Conservation (phyloP, 2,888 invertebrate genomes). For the Pammene aurita region DNA sequence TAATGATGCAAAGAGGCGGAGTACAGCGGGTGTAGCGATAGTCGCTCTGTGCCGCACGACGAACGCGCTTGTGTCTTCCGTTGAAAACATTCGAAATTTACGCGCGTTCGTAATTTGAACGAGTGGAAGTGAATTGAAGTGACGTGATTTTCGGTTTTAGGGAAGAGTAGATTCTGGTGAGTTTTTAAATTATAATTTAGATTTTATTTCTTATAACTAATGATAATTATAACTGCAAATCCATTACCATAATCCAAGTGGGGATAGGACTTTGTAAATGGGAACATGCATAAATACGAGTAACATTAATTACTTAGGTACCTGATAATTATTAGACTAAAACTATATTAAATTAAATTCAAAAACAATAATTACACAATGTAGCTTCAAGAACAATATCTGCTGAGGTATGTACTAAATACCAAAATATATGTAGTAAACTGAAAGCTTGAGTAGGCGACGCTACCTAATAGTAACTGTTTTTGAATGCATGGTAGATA, state of each 20-base stretch:
- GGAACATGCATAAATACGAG: neutral
- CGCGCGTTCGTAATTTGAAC: conserved; percentile 53
- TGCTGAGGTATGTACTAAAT: no score
- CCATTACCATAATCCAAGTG: no score
- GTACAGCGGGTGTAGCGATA: conserved; percentile 55
- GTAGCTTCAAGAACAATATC: no score
- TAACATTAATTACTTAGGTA: neutral
- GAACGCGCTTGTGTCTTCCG: conserved; percentile 63
- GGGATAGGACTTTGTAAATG: neutral
- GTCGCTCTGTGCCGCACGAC: conserved; percentile 66
- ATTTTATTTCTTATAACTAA: neutral
- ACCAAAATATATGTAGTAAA: no score
- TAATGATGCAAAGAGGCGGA: conserved; percentile 72
- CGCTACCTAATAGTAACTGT: no score
- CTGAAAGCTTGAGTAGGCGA: no score
- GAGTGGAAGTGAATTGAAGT: conserved; percentile 53
- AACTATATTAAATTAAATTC: neutral
- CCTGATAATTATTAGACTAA: no score
- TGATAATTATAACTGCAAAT: neutral
- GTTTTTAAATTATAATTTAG: conserved; percentile 42
- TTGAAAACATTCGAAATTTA: conserved; percentile 49
- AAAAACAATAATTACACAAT: no score
- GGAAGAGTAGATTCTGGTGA: conserved; percentile 55
- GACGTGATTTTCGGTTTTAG: conserved; percentile 48
- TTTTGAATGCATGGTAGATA: no score